These are phyloP conservation scores for Crotalus horridus DNA, from an alignment of 2,113 vertebrate genomes.

Conservation along the genomic window DNA sequence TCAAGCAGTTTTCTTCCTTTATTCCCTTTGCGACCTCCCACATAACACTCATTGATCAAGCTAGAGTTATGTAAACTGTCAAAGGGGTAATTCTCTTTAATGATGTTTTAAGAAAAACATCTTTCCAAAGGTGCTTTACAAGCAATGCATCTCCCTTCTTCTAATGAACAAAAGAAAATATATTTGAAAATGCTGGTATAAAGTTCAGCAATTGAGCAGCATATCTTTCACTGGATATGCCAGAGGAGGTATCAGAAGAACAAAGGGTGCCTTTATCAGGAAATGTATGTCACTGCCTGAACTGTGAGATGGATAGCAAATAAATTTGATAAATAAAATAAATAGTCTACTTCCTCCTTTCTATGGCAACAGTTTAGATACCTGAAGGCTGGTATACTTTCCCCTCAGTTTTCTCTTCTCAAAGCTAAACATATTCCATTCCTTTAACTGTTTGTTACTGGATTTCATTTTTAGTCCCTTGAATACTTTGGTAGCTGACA, in stretches of 20 bases:
- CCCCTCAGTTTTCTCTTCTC: neutral
- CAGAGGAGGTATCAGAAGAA: neutral
- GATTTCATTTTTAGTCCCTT: neutral
- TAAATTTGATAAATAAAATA: neutral
- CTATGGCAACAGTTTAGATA: neutral
- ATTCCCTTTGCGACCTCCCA: neutral
- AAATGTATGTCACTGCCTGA: neutral
- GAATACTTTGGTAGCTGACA: neutral
- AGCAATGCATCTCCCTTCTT: neutral
- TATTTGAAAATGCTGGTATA: neutral
- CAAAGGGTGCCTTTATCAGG: neutral
- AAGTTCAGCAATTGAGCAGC: neutral
- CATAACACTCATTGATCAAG: neutral
- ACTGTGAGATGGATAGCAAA: neutral
- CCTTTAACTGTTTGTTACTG: neutral
- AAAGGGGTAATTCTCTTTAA: neutral
- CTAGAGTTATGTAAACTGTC: neutral
- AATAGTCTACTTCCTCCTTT: neutral
- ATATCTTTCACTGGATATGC: neutral
- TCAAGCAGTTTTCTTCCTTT: neutral
- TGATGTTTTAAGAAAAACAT: neutral
- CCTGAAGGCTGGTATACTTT: neutral
- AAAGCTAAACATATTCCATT: neutral
- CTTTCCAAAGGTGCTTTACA: neutral
- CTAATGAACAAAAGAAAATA: neutral